Evolutionary conservation across 2,113 vertebrate genomes (phyloP).

Genomic region (Chaenogobius annularis): DNA sequence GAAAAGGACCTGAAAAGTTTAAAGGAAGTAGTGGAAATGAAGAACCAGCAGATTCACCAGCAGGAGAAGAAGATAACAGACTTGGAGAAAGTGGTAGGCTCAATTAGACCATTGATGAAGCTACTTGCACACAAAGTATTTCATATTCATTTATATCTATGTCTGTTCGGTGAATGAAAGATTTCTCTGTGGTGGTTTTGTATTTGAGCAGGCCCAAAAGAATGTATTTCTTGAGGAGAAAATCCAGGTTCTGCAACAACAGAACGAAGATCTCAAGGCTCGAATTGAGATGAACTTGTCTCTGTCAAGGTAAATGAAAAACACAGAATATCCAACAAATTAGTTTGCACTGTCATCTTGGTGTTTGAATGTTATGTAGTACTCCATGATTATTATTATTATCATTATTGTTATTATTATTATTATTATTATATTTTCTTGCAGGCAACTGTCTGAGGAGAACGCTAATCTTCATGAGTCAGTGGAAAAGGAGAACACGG

Average conservation of each 20-base stretch:
- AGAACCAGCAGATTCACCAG: conserved; percentile 94
- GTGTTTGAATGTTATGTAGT: not conserved
- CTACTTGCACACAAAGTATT: not conserved
- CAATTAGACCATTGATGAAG: conserved; percentile 37
- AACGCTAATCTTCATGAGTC: conserved; percentile 94
- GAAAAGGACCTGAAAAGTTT: conserved; percentile 93
- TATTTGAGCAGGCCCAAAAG: conserved; percentile 87
- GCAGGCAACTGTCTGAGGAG: conserved; percentile 92
- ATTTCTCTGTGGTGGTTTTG: conserved; percentile 38
- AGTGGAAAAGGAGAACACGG: conserved; percentile 90
- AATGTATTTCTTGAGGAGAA: conserved; percentile 91
- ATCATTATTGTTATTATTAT: not conserved
- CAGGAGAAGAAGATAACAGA: conserved; percentile 94
- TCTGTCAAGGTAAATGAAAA: conserved; percentile 82
- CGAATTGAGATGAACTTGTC: conserved; percentile 88
- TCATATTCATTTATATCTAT: not conserved
- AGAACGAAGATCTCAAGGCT: conserved; percentile 92
- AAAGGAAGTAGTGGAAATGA: conserved; percentile 95
- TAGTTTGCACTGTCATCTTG: not conserved
- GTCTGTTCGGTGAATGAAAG: conserved; percentile 55
- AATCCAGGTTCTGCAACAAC: conserved; percentile 93
- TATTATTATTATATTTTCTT: not conserved
- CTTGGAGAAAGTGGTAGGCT: conserved; percentile 91
- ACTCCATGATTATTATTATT: too few relatives aligned
- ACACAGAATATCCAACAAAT: not conserved